A percentile compares a stretch with the other conserved stretches of the same genome.
Evolutionary conservation across 2,888 invertebrate genomes (phyloP).

Genomic region (Eristalis arbustorum): DNA sequence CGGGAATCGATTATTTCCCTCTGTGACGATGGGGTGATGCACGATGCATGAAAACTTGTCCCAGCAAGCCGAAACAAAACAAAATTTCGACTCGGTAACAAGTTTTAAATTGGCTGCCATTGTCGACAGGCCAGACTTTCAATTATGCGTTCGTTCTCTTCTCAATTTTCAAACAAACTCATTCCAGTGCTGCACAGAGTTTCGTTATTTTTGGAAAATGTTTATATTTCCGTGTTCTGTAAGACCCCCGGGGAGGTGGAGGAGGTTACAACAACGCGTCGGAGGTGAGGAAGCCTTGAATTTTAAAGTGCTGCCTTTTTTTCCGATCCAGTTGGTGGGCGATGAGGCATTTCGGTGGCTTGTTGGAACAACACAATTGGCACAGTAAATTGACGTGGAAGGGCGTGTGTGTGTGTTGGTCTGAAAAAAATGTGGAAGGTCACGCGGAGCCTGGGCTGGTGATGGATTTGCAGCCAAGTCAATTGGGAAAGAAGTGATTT

Average conservation of each 20-base stretch:
- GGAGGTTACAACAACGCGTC: background rate
- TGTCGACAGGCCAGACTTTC: slow-evolving; percentile 19
- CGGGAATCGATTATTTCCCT: background rate
- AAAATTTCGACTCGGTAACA: slow-evolving; percentile 22
- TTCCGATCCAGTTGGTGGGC: too few species aligned
- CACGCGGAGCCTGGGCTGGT: too few species aligned
- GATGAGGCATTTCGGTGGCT: too few species aligned
- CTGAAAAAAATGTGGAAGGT: too few species aligned
- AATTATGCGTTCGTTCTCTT: slow-evolving; percentile 10
- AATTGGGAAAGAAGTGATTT: too few species aligned
- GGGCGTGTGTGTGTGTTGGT: too few species aligned
- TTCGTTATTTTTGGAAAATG: slow-evolving; percentile 4
- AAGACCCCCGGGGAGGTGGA: background rate
- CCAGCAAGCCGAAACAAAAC: background rate
- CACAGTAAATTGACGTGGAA: too few species aligned
- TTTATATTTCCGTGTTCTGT: slow-evolving; percentile 4
- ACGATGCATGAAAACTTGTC: background rate
- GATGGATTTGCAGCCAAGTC: too few species aligned
- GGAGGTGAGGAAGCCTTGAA: slow-evolving; percentile 25
- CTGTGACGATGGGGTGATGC: background rate
- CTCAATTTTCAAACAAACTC: slow-evolving; percentile 13
- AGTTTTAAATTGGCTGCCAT: slow-evolving; percentile 35
- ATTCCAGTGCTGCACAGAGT: background rate
- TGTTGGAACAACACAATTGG: too few species aligned
- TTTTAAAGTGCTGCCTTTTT: slow-evolving; percentile 4